These are phyloP conservation scores for Oedothorax gibbosus DNA, from an alignment of 1,140 invertebrate genomes.

Conservation along the genomic window DNA sequence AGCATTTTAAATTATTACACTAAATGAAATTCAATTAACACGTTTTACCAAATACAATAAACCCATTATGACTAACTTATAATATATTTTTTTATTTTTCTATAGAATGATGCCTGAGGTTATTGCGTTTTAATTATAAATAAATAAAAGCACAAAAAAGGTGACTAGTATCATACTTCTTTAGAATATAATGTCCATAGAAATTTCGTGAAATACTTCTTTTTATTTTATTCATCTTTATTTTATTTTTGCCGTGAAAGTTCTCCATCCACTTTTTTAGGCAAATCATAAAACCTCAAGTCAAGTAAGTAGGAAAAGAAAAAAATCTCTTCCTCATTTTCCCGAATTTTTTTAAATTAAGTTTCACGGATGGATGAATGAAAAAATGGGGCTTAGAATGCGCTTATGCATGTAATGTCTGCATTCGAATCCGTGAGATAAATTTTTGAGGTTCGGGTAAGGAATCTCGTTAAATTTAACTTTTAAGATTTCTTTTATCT, in stretches of 20 bases:
- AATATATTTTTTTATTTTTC: too few relatives aligned
- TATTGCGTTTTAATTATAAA: too few relatives aligned
- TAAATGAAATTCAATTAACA: too few relatives aligned
- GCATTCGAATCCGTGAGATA: conserved; percentile 26
- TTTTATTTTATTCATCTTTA: conserved; percentile 8
- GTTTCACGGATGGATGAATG: conserved; percentile 45
- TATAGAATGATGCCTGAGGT: too few relatives aligned
- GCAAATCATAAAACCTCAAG: neutral
- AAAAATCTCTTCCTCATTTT: conserved; percentile 33
- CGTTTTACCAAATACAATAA: too few relatives aligned
- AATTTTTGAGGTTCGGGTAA: conserved; percentile 45
- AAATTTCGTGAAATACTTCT: conserved; percentile 10
- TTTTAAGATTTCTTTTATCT: conserved; percentile 32
- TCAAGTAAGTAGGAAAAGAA: conserved; percentile 8
- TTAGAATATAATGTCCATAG: too few relatives aligned
- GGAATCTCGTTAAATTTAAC: conserved; percentile 55
- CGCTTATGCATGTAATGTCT: conserved; percentile 40
- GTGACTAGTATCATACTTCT: too few relatives aligned
- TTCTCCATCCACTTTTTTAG: conserved; percentile 7
- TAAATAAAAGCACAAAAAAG: too few relatives aligned
- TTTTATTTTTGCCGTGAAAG: neutral
- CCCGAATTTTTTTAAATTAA: conserved; percentile 56
- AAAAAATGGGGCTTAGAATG: conserved; percentile 28
- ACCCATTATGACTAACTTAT: too few relatives aligned
- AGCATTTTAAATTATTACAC: too few relatives aligned